These are phyloP conservation scores for Kryptolebias marmoratus DNA, from an alignment of 2,113 vertebrate genomes.

Conservation along the genomic window DNA sequence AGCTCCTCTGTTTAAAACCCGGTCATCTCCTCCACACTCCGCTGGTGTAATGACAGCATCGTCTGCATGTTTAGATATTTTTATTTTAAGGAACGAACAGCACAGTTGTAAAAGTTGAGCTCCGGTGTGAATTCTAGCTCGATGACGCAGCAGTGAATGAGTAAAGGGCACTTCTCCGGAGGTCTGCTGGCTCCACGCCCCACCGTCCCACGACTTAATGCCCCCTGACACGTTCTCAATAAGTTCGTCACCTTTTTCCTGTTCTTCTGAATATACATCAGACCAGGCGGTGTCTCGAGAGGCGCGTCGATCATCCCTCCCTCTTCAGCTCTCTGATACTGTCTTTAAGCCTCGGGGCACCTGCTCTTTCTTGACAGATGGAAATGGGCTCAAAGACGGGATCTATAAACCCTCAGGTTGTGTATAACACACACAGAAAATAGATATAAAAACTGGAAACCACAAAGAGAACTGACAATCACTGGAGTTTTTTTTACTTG, in stretches of 20 bases:
- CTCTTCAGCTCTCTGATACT: conserved; percentile 38
- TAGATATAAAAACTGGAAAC: conserved; percentile 14
- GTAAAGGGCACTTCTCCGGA: conserved; percentile 60
- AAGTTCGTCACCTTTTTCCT: conserved; percentile 78
- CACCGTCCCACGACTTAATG: conserved; percentile 69
- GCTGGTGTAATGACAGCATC: too few relatives aligned
- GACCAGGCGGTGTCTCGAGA: conserved; percentile 53
- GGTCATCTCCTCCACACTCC: too few relatives aligned
- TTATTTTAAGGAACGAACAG: conserved; percentile 1
- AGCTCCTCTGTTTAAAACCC: too few relatives aligned
- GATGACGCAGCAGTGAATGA: conserved; percentile 70
- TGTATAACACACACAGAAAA: conserved; percentile 16
- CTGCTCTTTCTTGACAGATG: conserved; percentile 46
- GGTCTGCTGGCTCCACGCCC: conserved; percentile 59
- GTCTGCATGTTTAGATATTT: not conserved
- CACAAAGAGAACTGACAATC: conserved; percentile 18
- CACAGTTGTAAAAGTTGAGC: not conserved
- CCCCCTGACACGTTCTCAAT: conserved; percentile 78
- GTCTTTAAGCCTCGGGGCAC: conserved; percentile 41
- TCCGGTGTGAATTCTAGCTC: conserved; percentile 32
- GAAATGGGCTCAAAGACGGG: conserved; percentile 37
- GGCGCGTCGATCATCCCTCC: conserved; percentile 45
- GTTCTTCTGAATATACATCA: conserved; percentile 78
- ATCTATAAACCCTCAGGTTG: conserved; percentile 42
- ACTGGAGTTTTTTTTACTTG: conserved; percentile 17